A percentile compares a stretch with the other conserved stretches of the same genome.
Evolutionary conservation across 2,888 invertebrate genomes (phyloP).

Genomic region (Drosophila engyochracea): DNA sequence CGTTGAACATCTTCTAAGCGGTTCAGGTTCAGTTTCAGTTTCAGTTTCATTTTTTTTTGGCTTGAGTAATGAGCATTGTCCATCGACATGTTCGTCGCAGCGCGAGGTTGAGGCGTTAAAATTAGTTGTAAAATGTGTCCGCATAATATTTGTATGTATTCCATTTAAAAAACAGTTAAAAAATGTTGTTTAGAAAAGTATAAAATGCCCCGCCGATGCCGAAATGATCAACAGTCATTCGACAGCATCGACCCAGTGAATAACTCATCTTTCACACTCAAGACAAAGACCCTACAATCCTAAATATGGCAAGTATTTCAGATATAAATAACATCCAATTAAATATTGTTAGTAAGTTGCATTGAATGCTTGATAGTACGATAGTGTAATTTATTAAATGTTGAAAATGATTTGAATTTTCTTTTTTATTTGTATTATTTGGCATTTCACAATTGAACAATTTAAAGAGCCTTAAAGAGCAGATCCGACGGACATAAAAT

Average conservation of each 20-base stretch:
- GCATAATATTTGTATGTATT: slow-evolving; percentile 35
- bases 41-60: slow-evolving; percentile 25
- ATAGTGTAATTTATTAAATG: neutral
- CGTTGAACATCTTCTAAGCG: slow-evolving; percentile 51
- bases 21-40: slow-evolving; percentile 38
- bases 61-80: slow-evolving; percentile 70
- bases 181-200: slow-evolving; percentile 46
- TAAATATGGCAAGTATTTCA: slow-evolving; percentile 44
- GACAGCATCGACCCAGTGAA: slow-evolving; percentile 40
- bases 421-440: neutral
- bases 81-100: slow-evolving; percentile 49
- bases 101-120: slow-evolving; percentile 51
- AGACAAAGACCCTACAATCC: slow-evolving; percentile 12
- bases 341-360: neutral
- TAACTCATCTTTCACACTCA: slow-evolving; percentile 11
- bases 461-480: neutral
- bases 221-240: slow-evolving; percentile 55
- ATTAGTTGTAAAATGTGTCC: slow-evolving; percentile 67
- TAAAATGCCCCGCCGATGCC: slow-evolving; percentile 52
- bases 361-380: neutral
- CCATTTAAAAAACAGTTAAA: slow-evolving; percentile 47
- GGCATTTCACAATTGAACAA: neutral
- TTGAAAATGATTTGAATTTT: neutral
- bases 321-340: neutral
- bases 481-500: neutral